These are phyloP conservation scores for Orbicella faveolata DNA, from an alignment of 64 coral and sea anemone genomes.

Conservation along the genomic window DNA sequence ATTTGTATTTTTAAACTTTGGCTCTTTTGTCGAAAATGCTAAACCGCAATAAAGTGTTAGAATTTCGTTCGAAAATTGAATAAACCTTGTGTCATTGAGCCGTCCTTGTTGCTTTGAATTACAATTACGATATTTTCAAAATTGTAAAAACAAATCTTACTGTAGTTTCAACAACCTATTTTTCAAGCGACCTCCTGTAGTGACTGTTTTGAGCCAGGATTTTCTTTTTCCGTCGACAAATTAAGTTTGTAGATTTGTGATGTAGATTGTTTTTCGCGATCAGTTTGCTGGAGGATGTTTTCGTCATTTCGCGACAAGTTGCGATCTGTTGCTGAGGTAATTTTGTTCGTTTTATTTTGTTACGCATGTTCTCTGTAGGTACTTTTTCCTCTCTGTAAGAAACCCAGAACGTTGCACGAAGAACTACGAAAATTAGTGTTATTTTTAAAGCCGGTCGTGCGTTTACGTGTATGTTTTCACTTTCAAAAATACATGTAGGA, in stretches of 20 bases:
- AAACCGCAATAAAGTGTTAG: background rate
- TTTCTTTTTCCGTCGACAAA: background rate
- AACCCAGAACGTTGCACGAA: background rate
- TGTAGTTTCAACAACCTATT: background rate
- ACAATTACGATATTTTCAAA: background rate
- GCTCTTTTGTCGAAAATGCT: background rate
- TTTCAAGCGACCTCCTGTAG: background rate
- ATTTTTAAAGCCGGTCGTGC: background rate
- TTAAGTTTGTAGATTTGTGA: background rate
- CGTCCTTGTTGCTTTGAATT: background rate
- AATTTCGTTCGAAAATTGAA: background rate
- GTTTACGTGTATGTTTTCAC: no score
- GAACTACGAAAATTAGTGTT: background rate
- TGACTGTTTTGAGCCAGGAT: background rate
- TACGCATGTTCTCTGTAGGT: background rate
- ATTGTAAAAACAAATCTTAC: background rate
- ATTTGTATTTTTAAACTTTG: background rate
- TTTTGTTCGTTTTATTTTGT: background rate
- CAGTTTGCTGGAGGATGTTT: conserved; percentile 51
- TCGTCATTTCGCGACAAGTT: conserved; percentile 69
- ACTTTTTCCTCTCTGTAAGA: background rate
- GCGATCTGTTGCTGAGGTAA: conserved; percentile 68
- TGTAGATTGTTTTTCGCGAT: background rate
- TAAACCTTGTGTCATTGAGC: background rate
- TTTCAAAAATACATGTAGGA: no score